phyloP scores from a whole-genome alignment of 2,888 invertebrate genomes.

The Orthonychiurus folsomi region DNA sequence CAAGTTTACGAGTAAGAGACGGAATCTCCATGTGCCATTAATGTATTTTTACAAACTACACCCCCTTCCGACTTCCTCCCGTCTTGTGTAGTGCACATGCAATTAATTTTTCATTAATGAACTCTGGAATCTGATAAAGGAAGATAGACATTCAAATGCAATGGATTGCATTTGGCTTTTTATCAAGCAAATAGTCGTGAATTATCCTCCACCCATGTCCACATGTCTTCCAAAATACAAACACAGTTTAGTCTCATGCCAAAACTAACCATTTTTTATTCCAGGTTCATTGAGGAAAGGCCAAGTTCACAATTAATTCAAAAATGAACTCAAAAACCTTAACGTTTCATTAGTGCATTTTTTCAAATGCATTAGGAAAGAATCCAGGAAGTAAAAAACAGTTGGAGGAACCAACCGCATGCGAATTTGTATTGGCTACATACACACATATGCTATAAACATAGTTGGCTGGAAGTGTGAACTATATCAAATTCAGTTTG shows the following conservation, averaged over 20 bases:
- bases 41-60: no score
- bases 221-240: no score
- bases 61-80: no score
- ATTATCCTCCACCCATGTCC: neutral
- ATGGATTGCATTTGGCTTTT: neutral
- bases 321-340: no score
- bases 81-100: no score
- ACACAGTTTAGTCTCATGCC: no score
- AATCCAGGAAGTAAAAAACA: neutral
- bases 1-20: no score
- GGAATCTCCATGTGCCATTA: no score
- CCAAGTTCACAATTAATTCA: no score
- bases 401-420: neutral
- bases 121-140: slow-evolving; percentile 17
- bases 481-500: neutral
- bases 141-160: neutral
- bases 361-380: neutral
- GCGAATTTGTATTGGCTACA: neutral
- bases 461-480: neutral
- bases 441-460: neutral
- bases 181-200: neutral
- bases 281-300: neutral
- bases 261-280: neutral
- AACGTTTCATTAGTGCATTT: no score
- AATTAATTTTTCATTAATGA: slow-evolving; percentile 25